Percentiles rank a stretch among this genome's conserved stretches.
These are phyloP conservation scores for Poecilia gillii DNA, from an alignment of 2,797 vertebrate genomes.

Conservation along the genomic window DNA sequence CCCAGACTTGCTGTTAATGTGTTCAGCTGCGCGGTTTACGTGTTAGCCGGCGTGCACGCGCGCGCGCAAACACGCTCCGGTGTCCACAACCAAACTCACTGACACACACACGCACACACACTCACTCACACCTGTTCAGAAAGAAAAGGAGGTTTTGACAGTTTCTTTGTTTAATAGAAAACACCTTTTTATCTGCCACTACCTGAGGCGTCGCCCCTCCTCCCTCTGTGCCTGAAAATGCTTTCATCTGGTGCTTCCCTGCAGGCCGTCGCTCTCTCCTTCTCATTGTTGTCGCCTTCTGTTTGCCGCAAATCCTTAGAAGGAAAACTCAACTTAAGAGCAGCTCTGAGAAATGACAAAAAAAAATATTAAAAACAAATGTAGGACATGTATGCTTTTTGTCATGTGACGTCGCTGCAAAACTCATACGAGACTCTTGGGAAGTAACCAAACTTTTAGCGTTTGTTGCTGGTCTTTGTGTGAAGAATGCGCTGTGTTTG, in stretches of 20 bases:
- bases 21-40: constrained; percentile 57
- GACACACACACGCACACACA: constrained; percentile 5
- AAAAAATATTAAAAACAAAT: constrained; percentile 34
- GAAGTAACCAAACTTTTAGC: not conserved
- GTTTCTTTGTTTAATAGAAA: constrained; percentile 80
- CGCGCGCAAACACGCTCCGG: constrained; percentile 34
- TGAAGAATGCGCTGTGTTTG: constrained; percentile 35
- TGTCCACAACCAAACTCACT: constrained; percentile 25
- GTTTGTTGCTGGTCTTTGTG: not conserved
- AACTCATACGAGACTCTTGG: constrained; percentile 5
- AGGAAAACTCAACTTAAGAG: constrained; percentile 36
- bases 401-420: constrained; percentile 17
- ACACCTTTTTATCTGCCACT: constrained; percentile 76
- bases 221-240: constrained; percentile 43
- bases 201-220: constrained; percentile 71
- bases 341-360: constrained; percentile 1
- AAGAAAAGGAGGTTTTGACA: constrained; percentile 75
- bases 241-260: constrained; percentile 72
- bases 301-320: constrained; percentile 47
- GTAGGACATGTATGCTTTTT: constrained; percentile 11
- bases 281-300: constrained; percentile 60
- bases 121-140: constrained; percentile 57
- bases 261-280: constrained; percentile 60
- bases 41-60: constrained; percentile 52
- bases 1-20: constrained; percentile 79